A percentile compares a stretch with the other conserved stretches of the same genome.
phyloP scores from a whole-genome alignment of 2,888 invertebrate species.

The Phalera bucephala region DNA sequence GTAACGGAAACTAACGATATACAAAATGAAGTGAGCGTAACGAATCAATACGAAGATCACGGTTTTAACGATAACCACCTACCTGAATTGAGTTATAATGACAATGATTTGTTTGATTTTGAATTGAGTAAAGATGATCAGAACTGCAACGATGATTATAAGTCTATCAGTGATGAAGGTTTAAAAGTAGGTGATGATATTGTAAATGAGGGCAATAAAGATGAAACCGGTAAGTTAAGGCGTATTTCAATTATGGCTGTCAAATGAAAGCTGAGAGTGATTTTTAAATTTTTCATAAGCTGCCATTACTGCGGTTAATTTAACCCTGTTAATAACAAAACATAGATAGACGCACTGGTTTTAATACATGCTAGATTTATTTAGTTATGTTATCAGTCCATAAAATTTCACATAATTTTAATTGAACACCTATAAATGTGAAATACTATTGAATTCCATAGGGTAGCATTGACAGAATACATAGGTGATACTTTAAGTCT shows the following conservation, averaged over 20 bases:
- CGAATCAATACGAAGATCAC: not conserved
- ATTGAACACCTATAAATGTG: no score
- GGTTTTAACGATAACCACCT: not conserved
- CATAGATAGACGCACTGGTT: no score
- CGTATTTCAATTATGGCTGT: no score
- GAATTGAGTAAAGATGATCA: not conserved
- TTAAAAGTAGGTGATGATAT: constrained; percentile 8
- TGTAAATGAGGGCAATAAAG: constrained; percentile 1
- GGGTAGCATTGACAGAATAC: no score
- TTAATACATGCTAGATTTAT: no score
- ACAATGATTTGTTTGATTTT: constrained; percentile 3
- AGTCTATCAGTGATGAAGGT: constrained; percentile 1
- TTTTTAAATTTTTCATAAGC: no score
- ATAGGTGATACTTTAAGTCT: no score
- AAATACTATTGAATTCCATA: no score
- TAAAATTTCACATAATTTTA: no score
- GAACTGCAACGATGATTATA: constrained; percentile 1
- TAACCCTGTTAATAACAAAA: no score
- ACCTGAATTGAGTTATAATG: not conserved
- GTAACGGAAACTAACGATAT: constrained; percentile 8
- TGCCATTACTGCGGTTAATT: no score
- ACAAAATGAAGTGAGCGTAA: not conserved
- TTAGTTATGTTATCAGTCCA: not conserved
- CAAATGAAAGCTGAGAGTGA: no score
- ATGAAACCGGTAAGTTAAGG: constrained; percentile 5